Evolutionary conservation across 2,113 vertebrate species (phyloP).

Genomic region (Scartelaos histophorus): DNA sequence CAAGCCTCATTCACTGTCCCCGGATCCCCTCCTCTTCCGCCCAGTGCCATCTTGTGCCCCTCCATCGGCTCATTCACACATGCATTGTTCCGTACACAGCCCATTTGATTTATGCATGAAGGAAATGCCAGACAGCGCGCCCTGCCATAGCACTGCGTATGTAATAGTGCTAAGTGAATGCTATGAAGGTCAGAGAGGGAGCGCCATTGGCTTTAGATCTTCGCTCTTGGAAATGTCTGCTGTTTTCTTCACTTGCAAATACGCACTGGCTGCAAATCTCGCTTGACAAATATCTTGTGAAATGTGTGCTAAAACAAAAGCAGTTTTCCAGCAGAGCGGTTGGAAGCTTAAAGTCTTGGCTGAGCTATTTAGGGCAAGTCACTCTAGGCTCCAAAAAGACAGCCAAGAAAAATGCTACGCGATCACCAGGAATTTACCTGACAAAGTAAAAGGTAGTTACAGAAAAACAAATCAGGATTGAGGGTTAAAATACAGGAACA

Average conservation of each 20-base stretch:
- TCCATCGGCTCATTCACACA: conserved; percentile 8
- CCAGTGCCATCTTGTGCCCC: conserved; percentile 4
- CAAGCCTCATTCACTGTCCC: conserved; percentile 19
- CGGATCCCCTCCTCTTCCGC: background rate
- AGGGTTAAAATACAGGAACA: background rate
- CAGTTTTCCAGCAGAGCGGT: conserved; percentile 12
- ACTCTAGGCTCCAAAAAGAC: conserved; percentile 2
- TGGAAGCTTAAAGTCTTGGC: conserved; percentile 9
- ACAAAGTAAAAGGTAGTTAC: conserved; percentile 1
- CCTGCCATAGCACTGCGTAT: conserved; percentile 49
- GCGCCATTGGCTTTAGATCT: conserved; percentile 36
- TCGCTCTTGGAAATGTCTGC: conserved; percentile 26
- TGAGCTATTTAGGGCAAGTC: conserved; percentile 8
- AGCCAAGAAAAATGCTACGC: background rate
- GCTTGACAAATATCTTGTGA: conserved; percentile 20
- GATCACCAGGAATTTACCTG: conserved; percentile 3
- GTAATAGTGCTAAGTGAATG: conserved; percentile 54
- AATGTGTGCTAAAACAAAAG: background rate
- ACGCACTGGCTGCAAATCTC: conserved; percentile 19
- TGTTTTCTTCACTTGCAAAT: conserved; percentile 45
- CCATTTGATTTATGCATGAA: conserved; percentile 33
- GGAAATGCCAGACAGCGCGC: conserved; percentile 46
- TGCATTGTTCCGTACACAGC: conserved; percentile 17
- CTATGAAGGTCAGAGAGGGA: conserved; percentile 51
- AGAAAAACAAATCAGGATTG: background rate